phyloP scores from a whole-genome alignment of 2,797 vertebrate genomes.

The Hemibagrus guttatus region DNA sequence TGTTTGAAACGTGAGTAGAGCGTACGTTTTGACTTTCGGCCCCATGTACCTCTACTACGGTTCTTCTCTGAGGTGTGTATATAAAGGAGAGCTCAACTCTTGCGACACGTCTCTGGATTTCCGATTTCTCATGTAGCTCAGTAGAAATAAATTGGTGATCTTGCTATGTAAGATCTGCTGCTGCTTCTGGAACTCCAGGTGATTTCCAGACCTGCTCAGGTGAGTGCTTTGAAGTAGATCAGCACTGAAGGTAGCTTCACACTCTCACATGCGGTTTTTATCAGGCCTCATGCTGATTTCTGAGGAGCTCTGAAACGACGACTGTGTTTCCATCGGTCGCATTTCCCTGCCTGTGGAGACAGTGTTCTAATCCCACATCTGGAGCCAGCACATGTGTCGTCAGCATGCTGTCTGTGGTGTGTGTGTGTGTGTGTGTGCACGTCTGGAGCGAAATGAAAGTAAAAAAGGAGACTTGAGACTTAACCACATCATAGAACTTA shows the following conservation, averaged over 20 bases:
- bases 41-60: neutral
- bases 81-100: constrained; percentile 37
- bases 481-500: constrained; percentile 74
- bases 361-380: constrained; percentile 60
- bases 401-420: constrained; percentile 44
- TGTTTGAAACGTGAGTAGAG: constrained; percentile 22
- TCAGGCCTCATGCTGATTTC: constrained; percentile 19
- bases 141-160: constrained; percentile 41
- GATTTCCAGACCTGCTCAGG: constrained; percentile 38
- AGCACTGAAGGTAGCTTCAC: neutral
- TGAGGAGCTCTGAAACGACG: constrained; percentile 56
- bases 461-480: constrained; percentile 61
- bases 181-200: constrained; percentile 8
- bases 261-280: neutral
- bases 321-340: constrained; percentile 66
- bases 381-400: constrained; percentile 62
- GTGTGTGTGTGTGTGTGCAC: constrained; percentile 35
- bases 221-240: neutral
- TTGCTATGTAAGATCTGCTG: neutral
- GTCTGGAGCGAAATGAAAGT: constrained; percentile 76
- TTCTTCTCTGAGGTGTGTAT: constrained; percentile 32
- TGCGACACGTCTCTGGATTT: constrained; percentile 36
- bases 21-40: neutral
- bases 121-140: constrained; percentile 18
- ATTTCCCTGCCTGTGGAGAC: constrained; percentile 43